Evolutionary conservation across 1,140 invertebrate species (phyloP), one percentile per base, ranked within the genome.

Genomic region (Gonatopus flavifemur): DNA sequence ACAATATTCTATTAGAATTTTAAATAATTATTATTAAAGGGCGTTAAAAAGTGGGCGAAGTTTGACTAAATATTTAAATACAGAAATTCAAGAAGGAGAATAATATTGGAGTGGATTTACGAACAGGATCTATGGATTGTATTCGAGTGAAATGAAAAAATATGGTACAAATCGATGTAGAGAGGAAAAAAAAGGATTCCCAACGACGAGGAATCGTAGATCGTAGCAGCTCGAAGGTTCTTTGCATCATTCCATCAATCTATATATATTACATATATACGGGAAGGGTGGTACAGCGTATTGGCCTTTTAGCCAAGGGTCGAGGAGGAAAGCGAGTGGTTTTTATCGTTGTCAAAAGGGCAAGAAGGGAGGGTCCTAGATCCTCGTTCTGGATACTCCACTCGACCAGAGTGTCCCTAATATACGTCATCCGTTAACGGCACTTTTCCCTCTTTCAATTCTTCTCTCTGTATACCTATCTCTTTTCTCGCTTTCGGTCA

Each of bases 401-500:
- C 76, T 78, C 74, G 71, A 75, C 69, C 74, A 66, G 67, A 78
- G 73, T 77, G 69, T 78, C 72, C 76, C 76, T 77, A 78, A 78
- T 78, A 78, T 74, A 77, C 74, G 73, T 78, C 74, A 76, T 78
- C 66, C 71, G 67, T 77, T 76, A 74, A 72, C 71, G 67, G 71
- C 59, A 49, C 60, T 64, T 71, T 70, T 42, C 32, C 53, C 40
- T 40, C 13, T 42, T 49, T 57, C 28, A 33, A 37, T 44, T 40
- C 48, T 45, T 37, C 48, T 16, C 18, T 13, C 36, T 6, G 8
- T 9, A 3, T 16, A 13, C 16, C 5, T 18, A 13, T 12, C 32
- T 9, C 32, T n/a, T 36, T 22, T 63, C 52, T 30, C 35, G 1
- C 50, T 44, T 48, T 54, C 36, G 43, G 22, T 41, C 42, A 43